Evolutionary conservation across 1,140 invertebrate genomes (phyloP), one percentile per base, ranked within the genome.

Genomic region (Archivesica marissinica): DNA sequence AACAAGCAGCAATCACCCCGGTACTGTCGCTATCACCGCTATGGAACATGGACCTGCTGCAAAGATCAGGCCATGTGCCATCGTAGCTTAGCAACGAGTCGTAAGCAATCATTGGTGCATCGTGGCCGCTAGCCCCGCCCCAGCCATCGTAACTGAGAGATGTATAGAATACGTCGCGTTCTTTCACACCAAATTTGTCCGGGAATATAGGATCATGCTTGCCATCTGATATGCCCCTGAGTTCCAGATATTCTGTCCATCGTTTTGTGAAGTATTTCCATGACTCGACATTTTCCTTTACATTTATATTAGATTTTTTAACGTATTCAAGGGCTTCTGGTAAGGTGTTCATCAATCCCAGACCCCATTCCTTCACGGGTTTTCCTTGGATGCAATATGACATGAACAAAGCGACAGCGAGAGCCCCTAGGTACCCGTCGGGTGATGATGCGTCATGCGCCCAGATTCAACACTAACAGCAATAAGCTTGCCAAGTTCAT

Each of bases 361-460:
- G 70, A 50, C 93, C 93, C 93, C 93, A 94, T 77, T 87, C 74
- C 61, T 28, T 83, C 6, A 88, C 13, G 11, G 90, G 86, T 56
- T 88, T 92, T n/a, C 90, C 89, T 89, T 93, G 93, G 50, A 93
- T 85, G 33, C 90, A 87, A 84, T 92, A 93, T 0, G 91, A 83
- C 11, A 92, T 92, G 75, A 94, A 93, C 9, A 93, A 83, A 59
- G 93, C 93, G 9, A 89, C 74, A 33, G 92, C 90, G 25, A 94
- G 70, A 70, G 87, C 75, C 11, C 93, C 93, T 35, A 94, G 84
- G 79, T 90, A 94, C 20, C 93, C 93, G 91, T 92, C 2, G 92
- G 92, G 66, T 94, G 91, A 78, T 94, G 89, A 83, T 94, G 93
- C 23, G 93, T 93, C 92, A 94, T 93, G 20, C 93, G 87, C 0